Conservation (phyloP, 2,797 vertebrate genomes). For the Oophaga sylvatica region DNA sequence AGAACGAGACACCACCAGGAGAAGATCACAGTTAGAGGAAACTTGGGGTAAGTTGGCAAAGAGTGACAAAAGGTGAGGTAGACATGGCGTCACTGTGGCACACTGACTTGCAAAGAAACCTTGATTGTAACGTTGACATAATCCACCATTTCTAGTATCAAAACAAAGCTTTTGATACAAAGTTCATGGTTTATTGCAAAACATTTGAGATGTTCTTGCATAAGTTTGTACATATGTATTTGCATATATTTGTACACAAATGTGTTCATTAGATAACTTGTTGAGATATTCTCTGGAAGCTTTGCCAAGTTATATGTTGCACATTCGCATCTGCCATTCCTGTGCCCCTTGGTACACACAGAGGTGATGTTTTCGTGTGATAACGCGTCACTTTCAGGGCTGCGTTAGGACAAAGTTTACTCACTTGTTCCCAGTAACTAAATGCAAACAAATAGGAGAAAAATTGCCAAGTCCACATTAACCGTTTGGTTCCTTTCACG, state of each 20-base stretch:
- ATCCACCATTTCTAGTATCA: not conserved
- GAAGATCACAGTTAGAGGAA: too few relatives aligned
- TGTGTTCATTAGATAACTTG: not conserved
- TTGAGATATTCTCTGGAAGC: not conserved
- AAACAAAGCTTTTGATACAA: not conserved
- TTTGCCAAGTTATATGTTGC: not conserved
- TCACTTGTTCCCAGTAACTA: constrained; percentile 33
- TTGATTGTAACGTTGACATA: too few relatives aligned
- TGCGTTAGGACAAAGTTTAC: constrained; percentile 48
- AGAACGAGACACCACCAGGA: too few relatives aligned
- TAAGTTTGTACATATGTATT: not conserved
- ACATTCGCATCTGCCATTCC: not conserved
- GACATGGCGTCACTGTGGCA: too few relatives aligned
- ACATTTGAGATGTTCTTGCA: not conserved
- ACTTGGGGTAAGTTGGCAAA: too few relatives aligned
- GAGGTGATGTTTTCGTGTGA: constrained; percentile 2
- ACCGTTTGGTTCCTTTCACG: not conserved
- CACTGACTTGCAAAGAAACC: too few relatives aligned
- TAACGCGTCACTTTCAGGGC: constrained; percentile 20
- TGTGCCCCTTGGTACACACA: not conserved
- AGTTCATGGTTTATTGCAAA: not conserved
- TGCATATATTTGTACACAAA: not conserved
- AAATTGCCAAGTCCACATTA: constrained; percentile 35
- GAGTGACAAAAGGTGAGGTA: too few relatives aligned
- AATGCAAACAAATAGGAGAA: constrained; percentile 39